Evolutionary conservation across 2,113 vertebrate species (phyloP), one percentile per base, ranked within the genome.

Genomic region (Uropsilus gracilis): DNA sequence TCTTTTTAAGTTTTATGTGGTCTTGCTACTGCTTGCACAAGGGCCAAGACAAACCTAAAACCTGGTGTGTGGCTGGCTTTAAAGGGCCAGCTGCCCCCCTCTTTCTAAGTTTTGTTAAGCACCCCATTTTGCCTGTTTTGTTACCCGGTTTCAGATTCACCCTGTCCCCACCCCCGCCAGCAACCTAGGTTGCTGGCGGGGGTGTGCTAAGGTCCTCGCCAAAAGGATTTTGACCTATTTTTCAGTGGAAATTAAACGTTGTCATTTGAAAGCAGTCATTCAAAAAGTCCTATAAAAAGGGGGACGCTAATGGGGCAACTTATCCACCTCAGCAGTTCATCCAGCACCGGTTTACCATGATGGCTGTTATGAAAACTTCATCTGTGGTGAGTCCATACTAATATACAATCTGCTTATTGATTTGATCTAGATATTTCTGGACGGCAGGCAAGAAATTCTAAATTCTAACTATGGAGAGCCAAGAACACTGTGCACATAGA

Each of bases 161-260:
- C n/a, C n/a, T n/a, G n/a, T n/a, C n/a, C n/a, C n/a, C n/a, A n/a
- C n/a, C n/a, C n/a, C n/a, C n/a, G n/a, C n/a, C n/a, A n/a, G n/a
- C n/a, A n/a, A n/a, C n/a, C n/a, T n/a, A n/a, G n/a, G n/a, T n/a
- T n/a, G n/a, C n/a, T n/a, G n/a, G n/a, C n/a, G n/a, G n/a, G n/a
- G n/a, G n/a, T n/a, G n/a, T n/a, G 50, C 50, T 53, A 9, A 53
- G 50, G 10, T 17, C 50, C 17, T 92, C 68, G 76, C n/a, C n/a
- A n/a, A n/a, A n/a, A n/a, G n/a, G n/a, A n/a, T n/a, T n/a, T 18
- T 97, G 95, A 97, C 95, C 95, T 97, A 88, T 78, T 96, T 97
- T 76, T 20, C 39, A 14, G 42, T 87, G 97, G 97, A 97, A 97
- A 42, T 57, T 50, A 95, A 97, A 94, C 69, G 44, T 68, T 82